Evolutionary conservation across 2,797 vertebrate genomes (phyloP).

Genomic region (Luscinia megarhynchos): DNA sequence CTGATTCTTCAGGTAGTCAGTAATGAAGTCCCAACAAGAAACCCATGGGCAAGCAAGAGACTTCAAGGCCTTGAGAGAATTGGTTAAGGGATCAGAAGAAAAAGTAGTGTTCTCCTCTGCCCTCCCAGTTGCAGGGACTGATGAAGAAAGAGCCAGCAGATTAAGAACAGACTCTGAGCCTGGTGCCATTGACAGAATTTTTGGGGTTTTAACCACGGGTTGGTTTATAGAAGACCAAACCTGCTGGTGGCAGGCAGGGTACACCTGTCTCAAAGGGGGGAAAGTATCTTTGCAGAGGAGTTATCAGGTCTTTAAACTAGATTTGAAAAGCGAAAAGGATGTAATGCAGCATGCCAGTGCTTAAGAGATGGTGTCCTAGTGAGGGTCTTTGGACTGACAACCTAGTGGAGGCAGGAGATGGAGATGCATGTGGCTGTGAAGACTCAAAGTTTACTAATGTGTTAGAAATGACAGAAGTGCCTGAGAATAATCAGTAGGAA

Average conservation of each 20-base stretch:
- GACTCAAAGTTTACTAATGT: not conserved
- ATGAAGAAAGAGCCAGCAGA: not conserved
- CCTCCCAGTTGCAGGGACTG: not conserved
- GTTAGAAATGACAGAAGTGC: not conserved
- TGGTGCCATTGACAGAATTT: not conserved
- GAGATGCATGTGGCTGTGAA: not conserved
- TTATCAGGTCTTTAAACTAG: not conserved
- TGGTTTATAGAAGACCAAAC: not conserved
- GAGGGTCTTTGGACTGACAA: not conserved
- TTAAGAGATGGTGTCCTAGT: not conserved
- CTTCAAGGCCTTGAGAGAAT: not conserved
- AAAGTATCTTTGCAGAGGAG: not conserved
- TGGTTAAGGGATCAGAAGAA: not conserved
- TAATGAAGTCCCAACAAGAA: not conserved
- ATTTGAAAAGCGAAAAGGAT: not conserved
- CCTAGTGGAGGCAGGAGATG: not conserved
- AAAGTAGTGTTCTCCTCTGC: not conserved
- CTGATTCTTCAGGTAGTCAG: not conserved
- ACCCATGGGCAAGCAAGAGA: not conserved
- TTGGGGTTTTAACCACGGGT: not conserved
- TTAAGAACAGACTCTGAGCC: not conserved
- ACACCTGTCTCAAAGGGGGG: not conserved
- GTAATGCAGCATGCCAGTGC: not conserved
- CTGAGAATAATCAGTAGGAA: not conserved
- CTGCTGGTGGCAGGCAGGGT: not conserved